phyloP scores from a whole-genome alignment of 2,113 vertebrate species.

The Eleginops maclovinus region DNA sequence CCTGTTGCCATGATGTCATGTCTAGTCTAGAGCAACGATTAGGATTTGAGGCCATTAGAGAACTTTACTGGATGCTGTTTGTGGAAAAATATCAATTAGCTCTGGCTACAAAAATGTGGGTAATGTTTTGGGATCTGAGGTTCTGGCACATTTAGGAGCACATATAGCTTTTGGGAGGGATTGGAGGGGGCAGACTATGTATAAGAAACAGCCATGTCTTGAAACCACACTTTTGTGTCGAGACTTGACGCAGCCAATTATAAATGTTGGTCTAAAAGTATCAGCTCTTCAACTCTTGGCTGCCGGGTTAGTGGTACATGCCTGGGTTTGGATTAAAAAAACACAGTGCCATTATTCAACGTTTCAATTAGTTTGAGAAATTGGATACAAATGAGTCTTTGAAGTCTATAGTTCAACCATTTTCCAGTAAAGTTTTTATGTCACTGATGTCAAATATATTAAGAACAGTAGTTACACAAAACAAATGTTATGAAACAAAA shows the following conservation, averaged over 20 bases:
- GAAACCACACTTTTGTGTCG: constrained; percentile 55
- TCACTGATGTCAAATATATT: constrained; percentile 36
- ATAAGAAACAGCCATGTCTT: constrained; percentile 65
- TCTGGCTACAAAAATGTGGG: constrained; percentile 56
- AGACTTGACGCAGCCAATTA: constrained; percentile 59
- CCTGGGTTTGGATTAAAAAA: constrained; percentile 31
- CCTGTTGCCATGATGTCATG: constrained; percentile 84
- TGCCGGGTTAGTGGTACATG: constrained; percentile 21
- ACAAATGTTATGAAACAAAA: constrained; percentile 7
- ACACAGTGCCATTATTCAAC: constrained; percentile 4
- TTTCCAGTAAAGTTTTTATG: constrained; percentile 23
- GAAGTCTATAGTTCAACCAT: constrained; percentile 26
- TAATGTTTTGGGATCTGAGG: constrained; percentile 56
- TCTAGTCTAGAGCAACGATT: constrained; percentile 76
- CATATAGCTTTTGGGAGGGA: constrained; percentile 23
- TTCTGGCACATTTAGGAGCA: constrained; percentile 44
- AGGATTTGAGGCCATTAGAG: constrained; percentile 72
- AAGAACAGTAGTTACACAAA: constrained; percentile 29
- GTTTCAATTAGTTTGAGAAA: constrained; percentile 16
- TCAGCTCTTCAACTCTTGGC: constrained; percentile 46
- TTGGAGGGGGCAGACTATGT: constrained; percentile 7
- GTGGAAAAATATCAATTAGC: constrained; percentile 79
- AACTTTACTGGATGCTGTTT: constrained; percentile 70
- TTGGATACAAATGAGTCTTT: constrained; percentile 29
- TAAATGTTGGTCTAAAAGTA: constrained; percentile 55